Base-by-base conservation (phyloP, 2,888 invertebrate species). In the Boloria selene region DNA sequence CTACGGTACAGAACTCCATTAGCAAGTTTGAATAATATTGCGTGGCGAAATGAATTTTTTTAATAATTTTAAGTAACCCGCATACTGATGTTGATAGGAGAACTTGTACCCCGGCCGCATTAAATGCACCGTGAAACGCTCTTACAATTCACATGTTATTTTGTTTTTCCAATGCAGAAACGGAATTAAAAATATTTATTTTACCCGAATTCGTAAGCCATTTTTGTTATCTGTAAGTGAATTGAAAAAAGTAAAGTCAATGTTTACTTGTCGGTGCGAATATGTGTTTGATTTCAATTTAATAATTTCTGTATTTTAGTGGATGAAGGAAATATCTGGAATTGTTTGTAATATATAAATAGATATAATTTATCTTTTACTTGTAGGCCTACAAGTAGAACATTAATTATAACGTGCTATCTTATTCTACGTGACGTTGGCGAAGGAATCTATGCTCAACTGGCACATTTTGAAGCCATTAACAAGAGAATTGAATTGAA, bases 61-160 rank as follows among this genome's bases (percentile, higher is more conserved):
- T 55, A 63, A 55, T 55, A 63, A 56, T 16, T 56, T 63, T 63
- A 56, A 64, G 44, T 51, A 52, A 52, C 31, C 44, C n/a, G 3
- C 13, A 17, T 31, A n/a, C 17, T 7, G 2, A 26, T 14, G 42
- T 44, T 14, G 49, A 44, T 18, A 44, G 44, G 14, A 44, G 14
- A 55, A 10, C 4, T 22, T 13, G 22, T 26, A 42, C 6, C 54
- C 7, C 26, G 42, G 7, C 26, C 50, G 55, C 50, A 56, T 56
- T 50, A 26, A 64, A 50, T 51, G 26, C 50, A 42, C 26, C 42
- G 50, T 51, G 50, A 26, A 56, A 56, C 13, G 13, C 22, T 17
- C 3, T 51, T 50, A 17, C 49, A 60, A 50, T 50, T 60, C 18
- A 47, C 26, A 26, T 58, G 22, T 47, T 26, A 58, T 58, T 47